Evolutionary conservation across 2,797 vertebrate species (phyloP).

Genomic region (Phylloscopus collybita): DNA sequence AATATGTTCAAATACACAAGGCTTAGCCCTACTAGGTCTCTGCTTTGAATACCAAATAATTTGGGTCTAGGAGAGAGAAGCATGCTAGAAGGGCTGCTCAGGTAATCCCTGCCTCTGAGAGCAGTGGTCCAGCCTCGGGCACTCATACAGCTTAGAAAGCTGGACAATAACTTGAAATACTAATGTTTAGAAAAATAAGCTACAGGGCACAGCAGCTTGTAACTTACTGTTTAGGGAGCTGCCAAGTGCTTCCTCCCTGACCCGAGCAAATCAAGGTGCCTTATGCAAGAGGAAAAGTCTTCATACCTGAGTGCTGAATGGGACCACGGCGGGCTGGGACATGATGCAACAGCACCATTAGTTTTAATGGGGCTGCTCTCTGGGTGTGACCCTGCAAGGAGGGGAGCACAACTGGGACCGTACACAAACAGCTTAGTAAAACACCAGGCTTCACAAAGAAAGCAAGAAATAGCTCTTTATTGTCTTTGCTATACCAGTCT

Average conservation of each 20-base stretch:
- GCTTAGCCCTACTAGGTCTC: not conserved
- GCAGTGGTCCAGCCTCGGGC: not conserved
- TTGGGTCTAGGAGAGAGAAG: not conserved
- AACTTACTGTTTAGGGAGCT: not conserved
- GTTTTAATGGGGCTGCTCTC: slow-evolving; percentile 28
- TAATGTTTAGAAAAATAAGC: not conserved
- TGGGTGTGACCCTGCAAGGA: slow-evolving; percentile 15
- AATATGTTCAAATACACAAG: not conserved
- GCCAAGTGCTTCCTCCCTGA: not conserved
- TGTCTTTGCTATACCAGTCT: not conserved
- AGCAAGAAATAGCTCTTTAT: not conserved
- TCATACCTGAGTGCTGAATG: slow-evolving; percentile 44
- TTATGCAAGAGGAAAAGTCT: slow-evolving; percentile 54
- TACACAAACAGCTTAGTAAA: slow-evolving; percentile 1
- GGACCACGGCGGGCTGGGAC: not conserved
- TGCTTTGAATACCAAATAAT: not conserved
- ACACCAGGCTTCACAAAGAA: not conserved
- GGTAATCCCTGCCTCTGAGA: not conserved
- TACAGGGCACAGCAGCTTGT: not conserved
- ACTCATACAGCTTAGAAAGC: not conserved
- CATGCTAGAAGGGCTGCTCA: not conserved
- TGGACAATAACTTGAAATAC: not conserved
- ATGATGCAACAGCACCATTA: slow-evolving; percentile 31
- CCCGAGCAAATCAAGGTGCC: not conserved
- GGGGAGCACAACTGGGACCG: not conserved